Base-by-base conservation (phyloP, 2,888 invertebrate genomes). In the Smittia aterrima region DNA sequence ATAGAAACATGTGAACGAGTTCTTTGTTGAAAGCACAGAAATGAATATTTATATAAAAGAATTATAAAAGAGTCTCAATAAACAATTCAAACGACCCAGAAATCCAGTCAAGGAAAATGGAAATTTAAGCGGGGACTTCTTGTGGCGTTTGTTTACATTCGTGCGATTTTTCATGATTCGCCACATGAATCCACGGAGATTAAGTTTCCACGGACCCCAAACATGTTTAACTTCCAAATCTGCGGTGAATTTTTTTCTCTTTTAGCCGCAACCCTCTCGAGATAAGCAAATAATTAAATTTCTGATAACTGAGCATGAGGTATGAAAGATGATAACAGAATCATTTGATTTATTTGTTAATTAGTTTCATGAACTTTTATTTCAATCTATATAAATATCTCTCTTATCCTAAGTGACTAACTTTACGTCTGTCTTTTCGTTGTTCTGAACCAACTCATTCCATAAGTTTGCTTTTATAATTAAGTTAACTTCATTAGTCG, bases 241-340 rank as follows among this genome's bases (percentile, higher is more conserved):
- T 27, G 24, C 64, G 27, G 64, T 27, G 27, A 64, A 25, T 3
- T 13, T 24, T 64, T n/a, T 64, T 64, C 27, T 64, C 16, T 64
- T 64, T 27, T 64, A 58, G 58, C 58, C 58, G 22, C 58, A 2
- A 16, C 3, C 53, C 11, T 58, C 11, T 27, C 25, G n/a, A 22
- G n/a, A 64, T 25, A 64, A 24, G 25, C 24, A 9, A 20, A 20
- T 20, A 24, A 64, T 27, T 64, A 24, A 64, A 58, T 24, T 6
- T 13, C 25, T 20, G 27, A 25, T 20, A 64, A 64, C 64, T 72
- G 72, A 72, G 72, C 72, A 72, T 72, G 72, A 72, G 72, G 72
- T 72, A 72, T 72, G 72, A 72, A 72, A 22, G 62, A 72, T 72
- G 72, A 72, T 27, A 27, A 64, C n/a, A 20, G 22, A 58, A 58